phyloP scores from a whole-genome alignment of 2,888 invertebrate genomes.

The Chirona hameri region DNA sequence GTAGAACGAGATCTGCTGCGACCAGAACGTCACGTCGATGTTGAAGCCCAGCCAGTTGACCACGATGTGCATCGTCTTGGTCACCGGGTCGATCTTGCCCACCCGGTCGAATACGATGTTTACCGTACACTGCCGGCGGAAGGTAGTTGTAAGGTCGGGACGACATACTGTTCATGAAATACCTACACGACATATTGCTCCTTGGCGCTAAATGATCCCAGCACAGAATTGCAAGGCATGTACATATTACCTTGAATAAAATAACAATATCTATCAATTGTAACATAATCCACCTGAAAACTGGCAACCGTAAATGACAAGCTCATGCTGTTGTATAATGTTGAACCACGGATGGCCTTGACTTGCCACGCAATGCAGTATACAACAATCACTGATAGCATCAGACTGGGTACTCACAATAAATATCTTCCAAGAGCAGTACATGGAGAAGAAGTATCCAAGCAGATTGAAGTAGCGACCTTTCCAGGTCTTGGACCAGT shows the following conservation, averaged over 20 bases:
- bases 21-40: conserved; percentile 98
- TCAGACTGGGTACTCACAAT: conserved; percentile 65
- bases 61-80: conserved; percentile 78
- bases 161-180: background rate
- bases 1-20: conserved; percentile 96
- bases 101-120: conserved; percentile 99
- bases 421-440: conserved; percentile 98
- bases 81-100: conserved; percentile 97
- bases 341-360: too few species aligned
- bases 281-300: too few species aligned
- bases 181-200: too few species aligned
- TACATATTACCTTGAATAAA: too few species aligned
- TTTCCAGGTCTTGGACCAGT: conserved; percentile 93
- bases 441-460: conserved; percentile 96
- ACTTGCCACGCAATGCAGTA: too few species aligned
- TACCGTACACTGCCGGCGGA: conserved; percentile 72
- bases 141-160: background rate
- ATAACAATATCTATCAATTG: too few species aligned
- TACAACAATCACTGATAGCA: background rate
- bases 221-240: too few species aligned
- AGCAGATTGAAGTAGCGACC: conserved; percentile 98
- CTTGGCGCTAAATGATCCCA: too few species aligned
- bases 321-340: too few species aligned
- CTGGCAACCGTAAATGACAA: too few species aligned
- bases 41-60: conserved; percentile 94